Evolutionary conservation across 2,888 invertebrate species (phyloP).

Genomic region (Chalcis sispes): DNA sequence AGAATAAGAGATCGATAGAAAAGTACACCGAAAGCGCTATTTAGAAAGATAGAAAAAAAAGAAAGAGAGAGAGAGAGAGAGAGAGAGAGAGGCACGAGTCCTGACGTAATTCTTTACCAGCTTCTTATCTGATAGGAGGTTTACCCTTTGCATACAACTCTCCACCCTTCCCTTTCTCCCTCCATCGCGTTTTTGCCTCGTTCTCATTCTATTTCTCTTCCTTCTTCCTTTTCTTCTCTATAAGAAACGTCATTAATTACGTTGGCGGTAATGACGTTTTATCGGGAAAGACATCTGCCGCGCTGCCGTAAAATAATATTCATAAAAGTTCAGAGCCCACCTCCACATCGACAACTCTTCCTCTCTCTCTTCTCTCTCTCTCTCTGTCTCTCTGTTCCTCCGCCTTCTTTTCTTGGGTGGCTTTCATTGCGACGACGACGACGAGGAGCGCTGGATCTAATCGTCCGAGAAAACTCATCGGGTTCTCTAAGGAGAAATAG

Average conservation of each 20-base stretch:
- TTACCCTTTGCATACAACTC: constrained; percentile 50
- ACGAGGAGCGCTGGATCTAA: too few relatives aligned
- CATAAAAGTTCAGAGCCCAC: constrained; percentile 68
- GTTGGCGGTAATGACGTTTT: constrained; percentile 68
- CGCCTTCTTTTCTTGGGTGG: too few relatives aligned
- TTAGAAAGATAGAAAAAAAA: constrained; percentile 39
- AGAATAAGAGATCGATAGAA: constrained; percentile 15
- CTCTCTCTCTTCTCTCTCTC: too few relatives aligned
- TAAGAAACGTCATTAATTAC: constrained; percentile 74
- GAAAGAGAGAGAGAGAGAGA: constrained; percentile 18
- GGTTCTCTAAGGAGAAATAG: background rate
- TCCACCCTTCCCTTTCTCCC: constrained; percentile 28
- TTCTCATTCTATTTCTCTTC: constrained; percentile 47
- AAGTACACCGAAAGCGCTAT: constrained; percentile 41
- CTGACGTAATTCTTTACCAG: constrained; percentile 46
- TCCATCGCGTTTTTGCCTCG: constrained; percentile 47
- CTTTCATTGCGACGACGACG: too few relatives aligned
- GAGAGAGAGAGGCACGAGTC: constrained; percentile 12
- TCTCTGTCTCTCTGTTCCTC: too few relatives aligned
- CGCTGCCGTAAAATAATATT: constrained; percentile 75
- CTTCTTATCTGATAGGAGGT: constrained; percentile 58
- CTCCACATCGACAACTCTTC: too few relatives aligned
- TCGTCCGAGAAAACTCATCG: constrained; percentile 27
- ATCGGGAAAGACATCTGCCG: constrained; percentile 74
- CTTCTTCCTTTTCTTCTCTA: constrained; percentile 51